Conservation (phyloP, 2,888 invertebrate genomes). For the Ochropleura leucogaster region DNA sequence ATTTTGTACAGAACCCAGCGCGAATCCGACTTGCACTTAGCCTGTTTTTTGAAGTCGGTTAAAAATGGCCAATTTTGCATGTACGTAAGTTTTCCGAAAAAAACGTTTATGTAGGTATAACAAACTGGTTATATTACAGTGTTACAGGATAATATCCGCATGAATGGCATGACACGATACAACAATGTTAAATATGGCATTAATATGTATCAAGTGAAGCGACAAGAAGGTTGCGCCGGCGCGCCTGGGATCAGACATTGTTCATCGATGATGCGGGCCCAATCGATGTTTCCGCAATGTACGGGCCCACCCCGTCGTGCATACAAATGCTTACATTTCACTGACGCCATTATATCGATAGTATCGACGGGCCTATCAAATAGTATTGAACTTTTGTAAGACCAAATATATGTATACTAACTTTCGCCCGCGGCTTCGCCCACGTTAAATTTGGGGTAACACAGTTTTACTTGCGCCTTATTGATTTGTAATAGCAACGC, state of each 20-base stretch:
- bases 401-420: no score
- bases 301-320: constrained; percentile 76
- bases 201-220: constrained; percentile 83
- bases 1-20: no score
- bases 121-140: constrained; percentile 18
- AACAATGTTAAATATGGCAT: constrained; percentile 77
- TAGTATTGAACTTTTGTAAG: background rate
- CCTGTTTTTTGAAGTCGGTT: no score
- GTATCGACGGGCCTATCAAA: constrained; percentile 22
- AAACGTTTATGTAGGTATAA: background rate
- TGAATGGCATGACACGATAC: constrained; percentile 61
- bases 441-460: no score
- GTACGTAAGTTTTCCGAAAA: background rate
- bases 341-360: constrained; percentile 63
- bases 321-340: constrained; percentile 83
- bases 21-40: no score
- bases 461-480: no score
- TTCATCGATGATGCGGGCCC: constrained; percentile 82
- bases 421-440: no score
- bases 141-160: constrained; percentile 35
- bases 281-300: constrained; percentile 77
- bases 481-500: no score
- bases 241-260: constrained; percentile 75
- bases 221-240: constrained; percentile 84
- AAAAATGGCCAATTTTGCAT: no score